Conservation (phyloP, 2,888 invertebrate genomes). For the Hartigia nigra region DNA sequence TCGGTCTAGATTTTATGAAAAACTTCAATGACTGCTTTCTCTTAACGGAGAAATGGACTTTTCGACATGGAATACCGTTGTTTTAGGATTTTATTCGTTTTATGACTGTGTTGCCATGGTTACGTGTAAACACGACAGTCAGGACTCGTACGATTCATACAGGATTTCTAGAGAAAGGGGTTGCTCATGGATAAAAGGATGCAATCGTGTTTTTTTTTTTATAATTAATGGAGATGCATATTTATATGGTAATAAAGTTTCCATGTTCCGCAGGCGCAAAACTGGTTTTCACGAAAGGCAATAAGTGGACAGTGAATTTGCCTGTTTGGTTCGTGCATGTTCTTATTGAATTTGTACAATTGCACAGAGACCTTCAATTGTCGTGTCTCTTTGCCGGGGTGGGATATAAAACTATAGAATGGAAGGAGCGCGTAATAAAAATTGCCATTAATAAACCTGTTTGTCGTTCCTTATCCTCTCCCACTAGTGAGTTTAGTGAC, state of each 20-base stretch:
- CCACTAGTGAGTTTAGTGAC: constrained; percentile 43
- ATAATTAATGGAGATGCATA: neutral
- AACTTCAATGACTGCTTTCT: neutral
- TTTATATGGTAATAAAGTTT: neutral
- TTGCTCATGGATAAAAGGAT: neutral
- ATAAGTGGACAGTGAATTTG: neutral
- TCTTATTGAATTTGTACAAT: neutral
- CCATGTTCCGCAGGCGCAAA: neutral
- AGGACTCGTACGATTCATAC: neutral
- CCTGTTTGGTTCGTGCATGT: neutral
- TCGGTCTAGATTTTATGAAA: neutral
- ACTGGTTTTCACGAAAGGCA: neutral
- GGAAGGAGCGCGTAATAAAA: constrained; percentile 31
- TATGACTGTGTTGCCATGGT: neutral
- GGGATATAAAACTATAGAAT: neutral
- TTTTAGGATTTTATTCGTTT: neutral
- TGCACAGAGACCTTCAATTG: neutral
- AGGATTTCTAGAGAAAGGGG: neutral
- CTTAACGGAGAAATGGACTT: neutral
- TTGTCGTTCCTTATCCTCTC: constrained; percentile 47
- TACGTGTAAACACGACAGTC: neutral
- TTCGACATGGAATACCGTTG: neutral
- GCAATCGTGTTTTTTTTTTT: neutral
- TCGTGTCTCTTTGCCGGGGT: neutral
- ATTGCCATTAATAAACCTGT: constrained; percentile 41